Percentiles rank a stretch among this genome's conserved stretches.
Evolutionary conservation across 2,888 invertebrate genomes (phyloP).

Genomic region (Thyatira batis): DNA sequence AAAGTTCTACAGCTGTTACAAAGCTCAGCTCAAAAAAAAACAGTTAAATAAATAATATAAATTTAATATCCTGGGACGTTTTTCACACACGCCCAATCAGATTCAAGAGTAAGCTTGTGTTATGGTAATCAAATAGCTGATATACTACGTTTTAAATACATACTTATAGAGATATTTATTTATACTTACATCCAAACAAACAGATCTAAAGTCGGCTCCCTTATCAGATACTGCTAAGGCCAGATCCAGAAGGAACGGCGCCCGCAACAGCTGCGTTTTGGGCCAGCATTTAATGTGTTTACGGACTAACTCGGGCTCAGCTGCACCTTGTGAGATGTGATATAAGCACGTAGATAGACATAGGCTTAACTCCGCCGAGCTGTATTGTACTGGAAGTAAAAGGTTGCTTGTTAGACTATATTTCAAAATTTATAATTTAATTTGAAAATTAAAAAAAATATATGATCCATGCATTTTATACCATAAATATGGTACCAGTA

Average conservation of each 20-base stretch:
- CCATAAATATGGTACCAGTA: neutral
- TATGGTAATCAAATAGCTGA: too few species aligned
- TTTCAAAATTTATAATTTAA: neutral
- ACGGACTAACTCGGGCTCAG: slow-evolving; percentile 56
- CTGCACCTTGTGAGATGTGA: slow-evolving; percentile 63
- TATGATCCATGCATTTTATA: too few species aligned
- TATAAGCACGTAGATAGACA: slow-evolving; percentile 71
- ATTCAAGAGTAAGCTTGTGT: too few species aligned
- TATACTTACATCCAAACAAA: slow-evolving; percentile 69
- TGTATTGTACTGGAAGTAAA: slow-evolving; percentile 56
- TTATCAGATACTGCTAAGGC: slow-evolving; percentile 64
- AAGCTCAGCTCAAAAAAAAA: too few species aligned
- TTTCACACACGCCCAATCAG: too few species aligned
- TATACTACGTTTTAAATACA: too few species aligned
- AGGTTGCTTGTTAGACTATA: too few species aligned
- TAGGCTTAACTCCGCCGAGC: slow-evolving; percentile 57
- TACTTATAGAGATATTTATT: too few species aligned
- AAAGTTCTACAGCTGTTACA: too few species aligned
- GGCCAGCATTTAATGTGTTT: slow-evolving; percentile 65
- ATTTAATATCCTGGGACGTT: too few species aligned
- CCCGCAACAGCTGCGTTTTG: slow-evolving; percentile 55
- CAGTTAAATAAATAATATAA: too few species aligned
- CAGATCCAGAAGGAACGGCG: slow-evolving; percentile 65
- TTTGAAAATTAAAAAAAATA: too few species aligned
- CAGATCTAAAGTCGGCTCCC: slow-evolving; percentile 56